Evolutionary conservation across 2,888 invertebrate species (phyloP), one percentile per base, ranked within the genome.

Genomic region (Clepsis dumicolana): DNA sequence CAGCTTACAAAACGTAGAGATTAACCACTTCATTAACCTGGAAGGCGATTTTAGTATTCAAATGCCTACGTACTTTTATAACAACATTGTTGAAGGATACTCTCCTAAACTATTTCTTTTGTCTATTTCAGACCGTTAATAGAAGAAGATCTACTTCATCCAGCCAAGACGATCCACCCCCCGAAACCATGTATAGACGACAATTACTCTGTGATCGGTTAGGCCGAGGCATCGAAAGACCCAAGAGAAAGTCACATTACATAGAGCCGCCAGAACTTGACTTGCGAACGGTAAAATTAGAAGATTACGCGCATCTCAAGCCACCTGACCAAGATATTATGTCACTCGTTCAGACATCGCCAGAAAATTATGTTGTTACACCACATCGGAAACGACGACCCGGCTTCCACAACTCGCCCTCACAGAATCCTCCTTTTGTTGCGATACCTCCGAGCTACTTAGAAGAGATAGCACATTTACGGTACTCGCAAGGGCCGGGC

Each of bases 351-450:
- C 96, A 96, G 80, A 91, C 94, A 2, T 96, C 96, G 67, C 96
- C 97, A 0, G 97, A 97, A 85, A 96, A 96, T 79, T 97, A 97
- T 81, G 97, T 97, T 50, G 97, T 98, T 24, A 97, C 97, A 35
- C 97, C 97, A 12, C 97, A 97, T 90, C 94, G 97, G 77, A 98
- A 97, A 90, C 94, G 97, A 84, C 94, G 97, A 83, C 97, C 97
- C 0, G 97, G 97, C 61, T 98, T 98, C 80, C 97, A 97, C 85
- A 97, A 97, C 82, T 96, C 97, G 38, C 97, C 97, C 21, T 96
- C 97, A 72, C 97, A 97, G 83, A 97, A 97, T 89, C 97, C 97
- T 71, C 97, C 97, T 44, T 97, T 97, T 82, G 97, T 97, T 74
- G 97, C 97, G 70, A 97, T 97, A 83, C 95, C 96, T 75, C 96